Evolutionary conservation across 2,113 vertebrate species (phyloP).

Genomic region (Euleptes europaea): DNA sequence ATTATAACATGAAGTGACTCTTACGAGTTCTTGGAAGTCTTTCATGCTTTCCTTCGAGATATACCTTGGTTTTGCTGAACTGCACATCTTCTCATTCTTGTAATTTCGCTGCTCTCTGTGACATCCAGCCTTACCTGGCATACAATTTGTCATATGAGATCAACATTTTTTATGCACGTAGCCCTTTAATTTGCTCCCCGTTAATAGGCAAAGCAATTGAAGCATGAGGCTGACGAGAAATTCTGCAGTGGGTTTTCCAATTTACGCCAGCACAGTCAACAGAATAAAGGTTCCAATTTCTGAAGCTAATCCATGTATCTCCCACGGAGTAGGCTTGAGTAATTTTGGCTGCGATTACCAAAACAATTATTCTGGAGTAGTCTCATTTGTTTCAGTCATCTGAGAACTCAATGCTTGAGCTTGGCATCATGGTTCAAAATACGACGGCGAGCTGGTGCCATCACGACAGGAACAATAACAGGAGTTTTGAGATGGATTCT

Average conservation of each 20-base stretch:
- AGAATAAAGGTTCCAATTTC: background rate
- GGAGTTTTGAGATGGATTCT: slow-evolving; percentile 1
- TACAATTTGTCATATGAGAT: background rate
- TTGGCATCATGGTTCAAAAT: background rate
- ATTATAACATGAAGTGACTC: slow-evolving; percentile 54
- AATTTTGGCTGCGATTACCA: background rate
- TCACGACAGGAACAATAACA: background rate
- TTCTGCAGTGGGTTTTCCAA: background rate
- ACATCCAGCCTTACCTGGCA: background rate
- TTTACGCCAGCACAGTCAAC: background rate
- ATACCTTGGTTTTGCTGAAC: accelerated
- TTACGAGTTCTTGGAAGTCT: slow-evolving; percentile 39
- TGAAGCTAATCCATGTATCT: background rate
- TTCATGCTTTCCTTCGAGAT: slow-evolving; percentile 15
- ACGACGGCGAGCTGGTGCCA: slow-evolving; percentile 10
- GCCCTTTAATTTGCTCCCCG: background rate
- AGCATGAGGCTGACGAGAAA: accelerated
- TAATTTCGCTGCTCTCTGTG: background rate
- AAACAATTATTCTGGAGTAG: background rate
- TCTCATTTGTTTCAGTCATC: slow-evolving; percentile 1
- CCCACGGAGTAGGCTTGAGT: background rate
- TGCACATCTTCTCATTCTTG: slow-evolving; percentile 1
- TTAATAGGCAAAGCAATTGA: background rate
- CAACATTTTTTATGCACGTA: background rate
- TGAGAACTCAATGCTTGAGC: background rate